phyloP scores from a whole-genome alignment of 1,140 invertebrate genomes.

The Musca vetustissima region DNA sequence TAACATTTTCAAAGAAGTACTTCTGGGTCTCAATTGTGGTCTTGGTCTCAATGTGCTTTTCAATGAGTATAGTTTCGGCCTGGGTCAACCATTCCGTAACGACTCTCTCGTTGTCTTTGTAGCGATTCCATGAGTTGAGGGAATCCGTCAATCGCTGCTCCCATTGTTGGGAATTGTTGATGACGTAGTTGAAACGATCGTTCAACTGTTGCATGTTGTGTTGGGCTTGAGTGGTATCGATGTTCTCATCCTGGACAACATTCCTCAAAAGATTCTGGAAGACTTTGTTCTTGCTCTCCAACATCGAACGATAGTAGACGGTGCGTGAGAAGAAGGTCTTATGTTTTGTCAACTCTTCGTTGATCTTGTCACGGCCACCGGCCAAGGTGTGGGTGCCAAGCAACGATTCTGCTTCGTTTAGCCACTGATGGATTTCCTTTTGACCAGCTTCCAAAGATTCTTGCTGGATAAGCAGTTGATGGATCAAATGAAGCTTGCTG shows the following conservation, averaged over 20 bases:
- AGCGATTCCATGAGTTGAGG: conserved; percentile 82
- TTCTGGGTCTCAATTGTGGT: conserved; percentile 79
- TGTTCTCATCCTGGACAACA: conserved; percentile 70
- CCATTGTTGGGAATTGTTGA: conserved; percentile 72
- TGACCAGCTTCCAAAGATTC: conserved; percentile 86
- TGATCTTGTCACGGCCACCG: conserved; percentile 72
- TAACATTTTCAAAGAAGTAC: conserved; percentile 81
- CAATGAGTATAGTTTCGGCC: conserved; percentile 79
- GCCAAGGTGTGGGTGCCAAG: conserved; percentile 63
- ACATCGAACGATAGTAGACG: conserved; percentile 88
- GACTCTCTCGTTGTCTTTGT: conserved; percentile 73
- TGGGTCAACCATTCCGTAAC: conserved; percentile 84
- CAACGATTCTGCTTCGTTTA: conserved; percentile 78
- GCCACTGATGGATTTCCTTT: conserved; percentile 80
- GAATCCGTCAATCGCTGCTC: conserved; percentile 79
- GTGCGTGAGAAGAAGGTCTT: conserved; percentile 86
- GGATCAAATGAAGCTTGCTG: conserved; percentile 74
- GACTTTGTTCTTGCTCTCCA: conserved; percentile 94
- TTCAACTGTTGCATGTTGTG: conserved; percentile 76
- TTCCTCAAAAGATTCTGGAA: conserved; percentile 83
- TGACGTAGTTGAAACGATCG: conserved; percentile 76
- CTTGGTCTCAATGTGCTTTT: conserved; percentile 78
- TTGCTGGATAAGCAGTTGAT: conserved; percentile 85
- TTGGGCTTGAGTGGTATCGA: conserved; percentile 71
- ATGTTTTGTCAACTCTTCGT: conserved; percentile 77